These are phyloP conservation scores for Oscheius sp. DNA, from an alignment of 2,888 invertebrate species.

Conservation along the genomic window DNA sequence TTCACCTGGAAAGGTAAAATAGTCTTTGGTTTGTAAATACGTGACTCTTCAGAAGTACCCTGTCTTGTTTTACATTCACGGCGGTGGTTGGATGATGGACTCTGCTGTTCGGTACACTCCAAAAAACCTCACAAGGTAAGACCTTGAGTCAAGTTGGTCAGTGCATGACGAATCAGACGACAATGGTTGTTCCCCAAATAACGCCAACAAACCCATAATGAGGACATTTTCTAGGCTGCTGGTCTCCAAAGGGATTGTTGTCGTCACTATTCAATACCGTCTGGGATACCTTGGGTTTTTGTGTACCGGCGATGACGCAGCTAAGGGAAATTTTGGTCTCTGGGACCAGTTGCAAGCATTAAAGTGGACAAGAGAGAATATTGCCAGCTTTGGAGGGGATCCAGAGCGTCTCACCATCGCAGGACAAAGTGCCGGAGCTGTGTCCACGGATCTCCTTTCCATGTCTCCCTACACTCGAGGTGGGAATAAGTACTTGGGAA, in stretches of 20 bases:
- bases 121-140: conserved; percentile 53
- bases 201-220: not conserved
- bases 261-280: conserved; percentile 69
- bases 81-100: conserved; percentile 67
- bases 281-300: conserved; percentile 70
- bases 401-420: conserved; percentile 62
- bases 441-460: conserved; percentile 63
- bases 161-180: conserved; percentile 28
- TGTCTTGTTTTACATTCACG: conserved; percentile 70
- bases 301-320: conserved; percentile 62
- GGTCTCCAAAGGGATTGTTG: conserved; percentile 63
- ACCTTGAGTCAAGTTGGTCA: not conserved
- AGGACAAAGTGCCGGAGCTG: conserved; percentile 69
- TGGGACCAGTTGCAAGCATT: conserved; percentile 58
- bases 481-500: conserved; percentile 7
- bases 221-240: conserved; percentile 50
- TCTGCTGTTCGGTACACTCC: conserved; percentile 55
- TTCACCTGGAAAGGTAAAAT: conserved; percentile 28
- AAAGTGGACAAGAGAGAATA: conserved; percentile 64
- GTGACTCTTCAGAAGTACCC: conserved; percentile 58
- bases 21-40: not conserved
- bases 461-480: conserved; percentile 63
- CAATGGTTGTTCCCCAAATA: conserved; percentile 25
- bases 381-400: conserved; percentile 64
- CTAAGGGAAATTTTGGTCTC: conserved; percentile 56